Percentiles rank a stretch among this genome's conserved stretches.
Conservation (phyloP, 2,797 vertebrate species). For the Coluber constrictor region DNA sequence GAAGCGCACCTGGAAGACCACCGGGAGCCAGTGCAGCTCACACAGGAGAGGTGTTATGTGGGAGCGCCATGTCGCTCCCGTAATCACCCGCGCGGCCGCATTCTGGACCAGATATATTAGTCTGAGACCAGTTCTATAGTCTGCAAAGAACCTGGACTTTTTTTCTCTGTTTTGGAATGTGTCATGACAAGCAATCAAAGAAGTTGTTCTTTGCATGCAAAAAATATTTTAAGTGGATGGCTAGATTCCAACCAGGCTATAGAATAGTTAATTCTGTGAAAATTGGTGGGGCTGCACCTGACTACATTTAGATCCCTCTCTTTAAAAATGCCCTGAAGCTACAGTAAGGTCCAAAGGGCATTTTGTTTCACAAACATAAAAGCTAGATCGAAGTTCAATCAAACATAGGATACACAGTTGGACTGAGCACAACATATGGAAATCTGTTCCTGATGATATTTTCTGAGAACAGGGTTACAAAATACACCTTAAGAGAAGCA, state of each 20-base stretch:
- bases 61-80: too few relatives aligned
- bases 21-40: too few relatives aligned
- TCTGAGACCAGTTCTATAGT: not conserved
- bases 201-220: not conserved
- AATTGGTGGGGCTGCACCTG: not conserved
- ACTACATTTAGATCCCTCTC: not conserved
- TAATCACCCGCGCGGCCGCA: too few relatives aligned
- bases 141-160: not conserved
- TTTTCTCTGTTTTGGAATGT: not conserved
- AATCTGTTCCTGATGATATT: not conserved
- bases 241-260: not conserved
- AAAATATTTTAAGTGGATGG: not conserved
- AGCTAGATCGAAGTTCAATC: slow-evolving; percentile 56
- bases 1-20: too few relatives aligned
- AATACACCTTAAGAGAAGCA: not conserved
- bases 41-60: too few relatives aligned
- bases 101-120: not conserved
- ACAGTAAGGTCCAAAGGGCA: slow-evolving; percentile 38
- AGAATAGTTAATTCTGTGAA: not conserved
- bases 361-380: not conserved
- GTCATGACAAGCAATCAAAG: not conserved
- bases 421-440: slow-evolving; percentile 14
- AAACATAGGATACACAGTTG: slow-evolving; percentile 20
- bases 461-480: rapidly evolving
- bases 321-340: not conserved